Evolutionary conservation across 2,797 vertebrate species (phyloP).

Genomic region (Siniperca obscura): DNA sequence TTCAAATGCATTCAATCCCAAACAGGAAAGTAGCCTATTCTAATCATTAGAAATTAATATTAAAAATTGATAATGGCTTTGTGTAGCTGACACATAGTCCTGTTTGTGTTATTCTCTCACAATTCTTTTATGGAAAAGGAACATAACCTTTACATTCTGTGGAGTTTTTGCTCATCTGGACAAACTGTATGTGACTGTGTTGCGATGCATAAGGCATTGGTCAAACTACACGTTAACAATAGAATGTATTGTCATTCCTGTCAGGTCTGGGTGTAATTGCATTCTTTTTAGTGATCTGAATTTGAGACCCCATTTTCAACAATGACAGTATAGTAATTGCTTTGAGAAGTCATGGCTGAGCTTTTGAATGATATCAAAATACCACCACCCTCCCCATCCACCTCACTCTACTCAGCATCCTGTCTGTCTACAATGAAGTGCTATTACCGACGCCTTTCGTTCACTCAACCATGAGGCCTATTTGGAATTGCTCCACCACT

Average conservation of each 20-base stretch:
- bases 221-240: constrained; percentile 72
- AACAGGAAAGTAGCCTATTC: neutral
- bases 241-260: constrained; percentile 73
- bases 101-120: neutral
- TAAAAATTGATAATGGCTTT: constrained; percentile 10
- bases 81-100: neutral
- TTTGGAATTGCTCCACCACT: constrained; percentile 71
- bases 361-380: constrained; percentile 78
- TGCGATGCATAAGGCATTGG: constrained; percentile 41
- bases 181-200: constrained; percentile 32
- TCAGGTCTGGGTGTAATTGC: constrained; percentile 77
- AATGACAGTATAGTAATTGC: constrained; percentile 82
- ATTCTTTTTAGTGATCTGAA: constrained; percentile 79
- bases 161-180: constrained; percentile 20
- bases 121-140: neutral
- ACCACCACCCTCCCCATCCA: constrained; percentile 50
- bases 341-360: constrained; percentile 77
- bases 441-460: constrained; percentile 69
- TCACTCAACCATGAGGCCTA: constrained; percentile 74
- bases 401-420: constrained; percentile 65
- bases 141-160: constrained; percentile 10
- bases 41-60: neutral
- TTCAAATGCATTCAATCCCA: neutral
- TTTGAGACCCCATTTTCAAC: constrained; percentile 82
- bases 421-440: constrained; percentile 72